Evolutionary conservation across 2,888 invertebrate species (phyloP).

Genomic region (Sisyra terminalis): DNA sequence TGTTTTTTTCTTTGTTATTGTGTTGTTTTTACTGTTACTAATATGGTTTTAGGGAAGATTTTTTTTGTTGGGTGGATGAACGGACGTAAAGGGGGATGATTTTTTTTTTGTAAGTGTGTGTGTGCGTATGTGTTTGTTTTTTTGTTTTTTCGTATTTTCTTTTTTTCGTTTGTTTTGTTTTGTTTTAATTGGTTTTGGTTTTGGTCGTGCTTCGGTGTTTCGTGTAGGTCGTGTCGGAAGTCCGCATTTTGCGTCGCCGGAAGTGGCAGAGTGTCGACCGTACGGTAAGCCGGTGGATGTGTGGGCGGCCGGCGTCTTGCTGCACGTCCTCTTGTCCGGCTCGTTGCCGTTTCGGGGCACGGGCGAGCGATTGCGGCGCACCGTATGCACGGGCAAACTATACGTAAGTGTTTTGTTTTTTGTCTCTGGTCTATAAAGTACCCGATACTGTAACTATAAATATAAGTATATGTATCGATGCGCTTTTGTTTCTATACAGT

Average conservation of each 20-base stretch:
- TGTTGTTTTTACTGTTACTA: too few relatives aligned
- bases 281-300: slow-evolving; percentile 94
- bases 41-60: too few relatives aligned
- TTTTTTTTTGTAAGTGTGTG: too few relatives aligned
- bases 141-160: neutral
- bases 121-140: too few relatives aligned
- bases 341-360: slow-evolving; percentile 92
- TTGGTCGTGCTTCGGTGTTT: too few relatives aligned
- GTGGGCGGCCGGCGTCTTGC: slow-evolving; percentile 91
- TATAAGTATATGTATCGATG: neutral
- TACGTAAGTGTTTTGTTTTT: slow-evolving; percentile 38
- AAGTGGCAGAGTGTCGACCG: slow-evolving; percentile 79
- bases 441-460: neutral
- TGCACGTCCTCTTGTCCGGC: slow-evolving; percentile 88
- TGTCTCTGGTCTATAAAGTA: neutral
- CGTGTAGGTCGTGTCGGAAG: slow-evolving; percentile 76
- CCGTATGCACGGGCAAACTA: slow-evolving; percentile 71
- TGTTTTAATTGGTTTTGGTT: neutral
- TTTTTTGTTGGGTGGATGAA: too few relatives aligned
- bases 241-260: slow-evolving; percentile 97
- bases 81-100: too few relatives aligned
- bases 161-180: neutral
- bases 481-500: slow-evolving; percentile 34
- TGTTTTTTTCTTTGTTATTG: too few relatives aligned
- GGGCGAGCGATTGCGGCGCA: slow-evolving; percentile 80